These are phyloP conservation scores for Columbina picui DNA, from an alignment of 2,113 vertebrate species.

Conservation along the genomic window DNA sequence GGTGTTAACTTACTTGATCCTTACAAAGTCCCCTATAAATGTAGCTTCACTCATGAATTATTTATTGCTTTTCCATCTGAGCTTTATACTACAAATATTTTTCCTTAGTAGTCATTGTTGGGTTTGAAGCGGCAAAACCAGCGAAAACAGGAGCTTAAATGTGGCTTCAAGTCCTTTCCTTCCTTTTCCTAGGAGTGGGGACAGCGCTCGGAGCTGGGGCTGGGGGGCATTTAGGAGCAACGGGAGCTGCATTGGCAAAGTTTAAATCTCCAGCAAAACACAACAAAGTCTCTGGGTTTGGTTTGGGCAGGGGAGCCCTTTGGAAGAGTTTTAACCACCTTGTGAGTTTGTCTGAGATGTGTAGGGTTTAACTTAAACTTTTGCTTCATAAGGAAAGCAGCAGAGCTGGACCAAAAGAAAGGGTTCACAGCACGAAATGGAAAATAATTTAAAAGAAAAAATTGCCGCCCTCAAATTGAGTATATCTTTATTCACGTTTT, in stretches of 20 bases:
- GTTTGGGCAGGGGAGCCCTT: not conserved
- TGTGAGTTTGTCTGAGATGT: not conserved
- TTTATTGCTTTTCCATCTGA: not conserved
- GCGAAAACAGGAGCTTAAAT: not conserved
- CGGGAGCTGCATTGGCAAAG: not conserved
- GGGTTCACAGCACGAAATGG: not conserved
- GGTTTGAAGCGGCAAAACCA: not conserved
- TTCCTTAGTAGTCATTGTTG: not conserved
- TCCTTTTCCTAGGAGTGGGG: not conserved
- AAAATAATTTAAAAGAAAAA: not conserved
- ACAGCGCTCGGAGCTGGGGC: not conserved
- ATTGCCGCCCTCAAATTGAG: fast-evolving
- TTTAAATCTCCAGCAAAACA: not conserved
- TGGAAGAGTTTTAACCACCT: not conserved
- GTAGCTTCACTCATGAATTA: not conserved
- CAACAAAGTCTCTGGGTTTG: not conserved
- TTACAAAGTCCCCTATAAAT: not conserved
- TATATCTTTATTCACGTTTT: not conserved
- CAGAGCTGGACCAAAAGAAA: not conserved
- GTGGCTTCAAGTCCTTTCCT: not conserved
- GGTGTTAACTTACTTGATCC: not conserved
- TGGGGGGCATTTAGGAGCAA: not conserved
- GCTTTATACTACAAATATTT: not conserved
- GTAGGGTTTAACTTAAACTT: not conserved
- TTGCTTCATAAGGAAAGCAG: not conserved